These are phyloP conservation scores for Leucophenga maculata DNA, from an alignment of 2,888 invertebrate genomes.

Conservation along the genomic window DNA sequence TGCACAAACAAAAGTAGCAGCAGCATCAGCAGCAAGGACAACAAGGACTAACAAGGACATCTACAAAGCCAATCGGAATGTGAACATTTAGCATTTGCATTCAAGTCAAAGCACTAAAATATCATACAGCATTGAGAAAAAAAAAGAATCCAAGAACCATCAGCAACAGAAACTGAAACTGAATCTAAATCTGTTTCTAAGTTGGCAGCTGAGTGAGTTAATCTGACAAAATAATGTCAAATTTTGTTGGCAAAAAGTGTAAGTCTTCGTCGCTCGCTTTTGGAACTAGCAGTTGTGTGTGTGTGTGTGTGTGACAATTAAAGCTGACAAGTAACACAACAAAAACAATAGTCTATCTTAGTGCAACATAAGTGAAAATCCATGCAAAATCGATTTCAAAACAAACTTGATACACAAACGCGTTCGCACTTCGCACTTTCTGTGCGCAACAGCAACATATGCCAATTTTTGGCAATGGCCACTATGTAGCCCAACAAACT, in stretches of 20 bases:
- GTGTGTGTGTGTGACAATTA: slow-evolving; percentile 8
- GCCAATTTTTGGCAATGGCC: too few relatives aligned
- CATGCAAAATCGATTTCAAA: background rate
- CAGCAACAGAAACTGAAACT: background rate
- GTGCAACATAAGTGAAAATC: background rate
- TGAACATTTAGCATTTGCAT: too few relatives aligned
- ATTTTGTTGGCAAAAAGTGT: background rate
- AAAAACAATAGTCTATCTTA: background rate
- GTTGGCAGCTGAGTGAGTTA: slow-evolving; percentile 5
- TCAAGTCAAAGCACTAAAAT: background rate
- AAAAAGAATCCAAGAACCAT: background rate
- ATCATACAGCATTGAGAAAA: background rate
- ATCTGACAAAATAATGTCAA: slow-evolving; percentile 23
- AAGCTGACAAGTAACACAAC: slow-evolving; percentile 14
- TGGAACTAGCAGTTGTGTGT: too few relatives aligned
- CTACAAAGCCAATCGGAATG: background rate
- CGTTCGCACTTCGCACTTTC: too few relatives aligned
- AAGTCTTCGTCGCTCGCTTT: too few relatives aligned
- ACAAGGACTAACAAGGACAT: background rate
- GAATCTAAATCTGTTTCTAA: slow-evolving; percentile 6
- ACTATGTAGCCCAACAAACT: too few relatives aligned
- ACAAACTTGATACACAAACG: too few relatives aligned
- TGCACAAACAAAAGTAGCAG: background rate
- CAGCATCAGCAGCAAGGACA: background rate
- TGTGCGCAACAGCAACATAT: too few relatives aligned